Evolutionary conservation across 2,888 invertebrate genomes (phyloP).

Genomic region (Quadroppia sp.): DNA sequence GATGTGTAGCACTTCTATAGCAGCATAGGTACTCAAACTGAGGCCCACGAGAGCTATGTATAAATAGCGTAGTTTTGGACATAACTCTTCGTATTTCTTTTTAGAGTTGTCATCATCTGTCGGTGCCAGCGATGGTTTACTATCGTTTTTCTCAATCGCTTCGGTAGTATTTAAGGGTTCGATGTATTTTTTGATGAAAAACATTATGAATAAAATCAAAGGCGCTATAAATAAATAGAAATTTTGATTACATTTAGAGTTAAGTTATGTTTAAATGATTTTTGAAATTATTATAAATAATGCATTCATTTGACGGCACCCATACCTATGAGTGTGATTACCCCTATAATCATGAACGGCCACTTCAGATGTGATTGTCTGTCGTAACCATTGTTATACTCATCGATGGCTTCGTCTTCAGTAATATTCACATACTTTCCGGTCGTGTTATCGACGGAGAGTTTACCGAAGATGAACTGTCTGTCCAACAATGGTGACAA

Average conservation of each 20-base stretch:
- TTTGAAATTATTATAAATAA: background rate
- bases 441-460: background rate
- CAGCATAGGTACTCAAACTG: background rate
- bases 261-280: background rate
- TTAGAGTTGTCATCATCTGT: background rate
- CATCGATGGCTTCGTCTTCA: background rate
- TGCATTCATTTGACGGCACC: too few relatives aligned
- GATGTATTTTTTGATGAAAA: background rate
- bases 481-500: constrained; percentile 34
- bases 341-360: background rate
- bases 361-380: too few relatives aligned
- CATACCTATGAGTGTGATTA: background rate
- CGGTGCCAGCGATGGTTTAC: background rate
- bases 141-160: background rate
- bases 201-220: constrained; percentile 8
- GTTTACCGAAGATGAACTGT: constrained; percentile 23
- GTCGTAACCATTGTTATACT: too few relatives aligned
- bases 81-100: background rate
- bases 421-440: background rate
- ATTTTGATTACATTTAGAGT: background rate
- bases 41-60: background rate
- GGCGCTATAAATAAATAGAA: background rate
- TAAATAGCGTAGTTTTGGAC: background rate
- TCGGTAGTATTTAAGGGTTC: background rate
- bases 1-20: constrained; percentile 29